Percentiles rank a stretch among this genome's conserved stretches.
phyloP scores from a whole-genome alignment of 2,888 invertebrate genomes.

The Ligdia adustata region DNA sequence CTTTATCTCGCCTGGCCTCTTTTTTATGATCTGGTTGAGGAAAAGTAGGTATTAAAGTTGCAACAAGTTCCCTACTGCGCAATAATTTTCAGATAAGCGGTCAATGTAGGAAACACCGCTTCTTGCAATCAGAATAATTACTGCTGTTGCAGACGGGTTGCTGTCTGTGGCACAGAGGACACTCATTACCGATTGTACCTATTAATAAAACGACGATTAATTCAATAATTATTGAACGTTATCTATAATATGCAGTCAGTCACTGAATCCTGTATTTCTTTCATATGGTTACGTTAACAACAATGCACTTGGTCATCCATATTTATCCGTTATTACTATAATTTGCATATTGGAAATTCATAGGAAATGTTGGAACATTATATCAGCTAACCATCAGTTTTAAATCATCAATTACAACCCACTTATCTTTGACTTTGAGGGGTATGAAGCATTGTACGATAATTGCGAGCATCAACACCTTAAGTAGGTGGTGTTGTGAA shows the following conservation, averaged over 20 bases:
- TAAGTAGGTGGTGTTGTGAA: conserved; percentile 33
- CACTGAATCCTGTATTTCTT: conserved; percentile 6
- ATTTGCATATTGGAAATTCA: conserved; percentile 6
- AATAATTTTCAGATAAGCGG: conserved; percentile 69
- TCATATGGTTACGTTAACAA: not conserved
- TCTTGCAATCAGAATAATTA: conserved; percentile 33
- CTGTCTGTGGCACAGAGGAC: conserved; percentile 23
- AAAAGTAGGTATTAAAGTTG: conserved; percentile 19
- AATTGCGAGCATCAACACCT: conserved; percentile 30
- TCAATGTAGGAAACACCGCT: conserved; percentile 57
- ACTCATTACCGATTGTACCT: conserved; percentile 27
- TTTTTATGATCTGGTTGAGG: conserved; percentile 12
- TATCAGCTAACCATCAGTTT: conserved; percentile 34
- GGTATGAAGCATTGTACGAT: conserved; percentile 37
- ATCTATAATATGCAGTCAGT: conserved; percentile 9
- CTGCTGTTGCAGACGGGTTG: conserved; percentile 29
- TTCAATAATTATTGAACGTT: conserved; percentile 24
- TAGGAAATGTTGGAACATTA: conserved; percentile 8
- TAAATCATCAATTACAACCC: conserved; percentile 36
- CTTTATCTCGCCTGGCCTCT: conserved; percentile 7
- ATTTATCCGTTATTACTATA: not conserved
- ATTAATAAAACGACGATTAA: conserved; percentile 28
- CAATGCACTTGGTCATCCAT: not conserved
- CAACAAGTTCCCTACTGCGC: conserved; percentile 53
- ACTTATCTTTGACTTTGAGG: conserved; percentile 43